Conservation (phyloP, 2,888 invertebrate species). For the Marronus borbonicus region DNA sequence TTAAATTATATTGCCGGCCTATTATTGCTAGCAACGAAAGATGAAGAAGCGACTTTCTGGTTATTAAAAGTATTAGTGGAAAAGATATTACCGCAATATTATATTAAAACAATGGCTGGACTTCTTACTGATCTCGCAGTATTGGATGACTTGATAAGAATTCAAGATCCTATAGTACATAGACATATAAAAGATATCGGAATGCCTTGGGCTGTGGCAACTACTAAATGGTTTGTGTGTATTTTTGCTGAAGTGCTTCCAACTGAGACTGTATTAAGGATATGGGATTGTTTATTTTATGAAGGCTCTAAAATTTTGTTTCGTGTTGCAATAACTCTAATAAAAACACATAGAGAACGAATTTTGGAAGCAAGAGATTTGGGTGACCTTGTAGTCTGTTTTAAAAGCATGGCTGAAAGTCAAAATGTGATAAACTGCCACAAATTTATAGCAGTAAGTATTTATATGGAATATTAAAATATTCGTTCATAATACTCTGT, state of each 20-base stretch:
- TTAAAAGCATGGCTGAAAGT: slow-evolving; percentile 86
- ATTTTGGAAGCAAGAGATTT: slow-evolving; percentile 88
- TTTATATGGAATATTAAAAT: neutral
- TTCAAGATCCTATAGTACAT: slow-evolving; percentile 86
- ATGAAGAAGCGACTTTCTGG: slow-evolving; percentile 95
- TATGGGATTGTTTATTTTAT: slow-evolving; percentile 97
- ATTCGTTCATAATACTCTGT: slow-evolving; percentile 57
- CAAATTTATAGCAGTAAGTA: slow-evolving; percentile 86
- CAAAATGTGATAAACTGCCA: slow-evolving; percentile 88
- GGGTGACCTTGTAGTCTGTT: slow-evolving; percentile 84
- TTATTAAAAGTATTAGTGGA: slow-evolving; percentile 91
- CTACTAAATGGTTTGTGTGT: slow-evolving; percentile 97
- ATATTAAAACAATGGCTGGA: slow-evolving; percentile 91
- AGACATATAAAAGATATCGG: slow-evolving; percentile 86
- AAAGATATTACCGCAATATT: slow-evolving; percentile 89
- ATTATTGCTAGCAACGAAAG: slow-evolving; percentile 87
- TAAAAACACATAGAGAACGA: slow-evolving; percentile 80
- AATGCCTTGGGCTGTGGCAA: slow-evolving; percentile 91
- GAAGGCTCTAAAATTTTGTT: slow-evolving; percentile 96
- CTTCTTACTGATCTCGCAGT: slow-evolving; percentile 92
- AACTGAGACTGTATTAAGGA: slow-evolving; percentile 92
- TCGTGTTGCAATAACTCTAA: slow-evolving; percentile 88
- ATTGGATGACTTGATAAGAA: slow-evolving; percentile 87
- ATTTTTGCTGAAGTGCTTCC: slow-evolving; percentile 94
- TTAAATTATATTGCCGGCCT: slow-evolving; percentile 93